These are phyloP conservation scores for Spinus pinus DNA, from an alignment of 2,797 vertebrate species.

Conservation along the genomic window DNA sequence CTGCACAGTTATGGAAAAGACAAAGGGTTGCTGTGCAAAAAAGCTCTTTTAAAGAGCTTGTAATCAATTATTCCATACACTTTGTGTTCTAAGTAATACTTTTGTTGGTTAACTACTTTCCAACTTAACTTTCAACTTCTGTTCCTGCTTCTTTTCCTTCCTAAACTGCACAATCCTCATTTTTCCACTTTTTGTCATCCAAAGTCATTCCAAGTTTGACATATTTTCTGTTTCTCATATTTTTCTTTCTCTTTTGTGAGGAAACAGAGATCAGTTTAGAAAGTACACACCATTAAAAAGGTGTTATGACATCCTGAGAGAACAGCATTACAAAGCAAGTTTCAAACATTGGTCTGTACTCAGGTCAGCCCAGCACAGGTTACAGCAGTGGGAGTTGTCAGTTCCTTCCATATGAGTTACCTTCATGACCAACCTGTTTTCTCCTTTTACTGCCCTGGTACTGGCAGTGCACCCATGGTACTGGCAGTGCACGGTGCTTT, in stretches of 20 bases:
- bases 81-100: neutral
- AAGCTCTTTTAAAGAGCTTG: neutral
- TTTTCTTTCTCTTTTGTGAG: neutral
- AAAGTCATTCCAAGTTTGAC: neutral
- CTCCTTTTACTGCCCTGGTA: neutral
- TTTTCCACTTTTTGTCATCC: neutral
- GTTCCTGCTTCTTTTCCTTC: neutral
- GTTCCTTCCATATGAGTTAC: neutral
- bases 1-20: neutral
- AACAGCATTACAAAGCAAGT: neutral
- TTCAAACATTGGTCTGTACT: neutral
- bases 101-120: neutral
- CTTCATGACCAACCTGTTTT: neutral
- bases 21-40: neutral
- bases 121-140: neutral
- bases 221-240: neutral
- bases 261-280: neutral
- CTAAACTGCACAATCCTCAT: neutral
- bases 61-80: neutral
- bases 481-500: neutral
- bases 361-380: neutral
- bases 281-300: neutral
- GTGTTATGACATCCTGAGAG: neutral
- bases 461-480: neutral
- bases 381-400: neutral